Conservation (phyloP, 2,888 invertebrate genomes). For the Eledona agricola region DNA sequence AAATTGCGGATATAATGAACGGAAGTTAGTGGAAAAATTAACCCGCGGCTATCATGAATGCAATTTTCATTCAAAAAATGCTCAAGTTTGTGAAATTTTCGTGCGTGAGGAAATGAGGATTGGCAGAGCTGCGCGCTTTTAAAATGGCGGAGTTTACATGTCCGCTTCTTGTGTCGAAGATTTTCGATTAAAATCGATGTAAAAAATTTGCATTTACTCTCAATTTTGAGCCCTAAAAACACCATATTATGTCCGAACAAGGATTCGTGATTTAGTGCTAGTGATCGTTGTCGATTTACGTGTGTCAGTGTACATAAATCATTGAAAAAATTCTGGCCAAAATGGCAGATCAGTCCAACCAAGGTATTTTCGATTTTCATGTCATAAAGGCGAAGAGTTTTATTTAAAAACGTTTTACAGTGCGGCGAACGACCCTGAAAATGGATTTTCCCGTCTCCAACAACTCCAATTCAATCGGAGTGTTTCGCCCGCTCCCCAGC, state of each 20-base stretch:
- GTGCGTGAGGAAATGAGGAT: slow-evolving; percentile 18
- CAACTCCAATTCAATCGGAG: slow-evolving; percentile 46
- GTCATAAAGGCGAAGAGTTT: not conserved
- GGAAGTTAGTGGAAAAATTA: no score
- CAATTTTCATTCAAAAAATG: slow-evolving; percentile 41
- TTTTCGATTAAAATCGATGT: slow-evolving; percentile 19
- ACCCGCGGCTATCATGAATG: no score
- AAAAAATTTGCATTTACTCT: slow-evolving; percentile 11
- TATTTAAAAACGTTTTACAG: slow-evolving; percentile 7
- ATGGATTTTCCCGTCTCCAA: slow-evolving; percentile 51
- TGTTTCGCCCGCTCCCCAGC: slow-evolving; percentile 52
- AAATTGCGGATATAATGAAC: no score
- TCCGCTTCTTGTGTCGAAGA: slow-evolving; percentile 11
- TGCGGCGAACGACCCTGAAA: slow-evolving; percentile 39
- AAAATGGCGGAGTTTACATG: slow-evolving; percentile 20
- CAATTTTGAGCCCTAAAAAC: slow-evolving; percentile 2
- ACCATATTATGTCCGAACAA: slow-evolving; percentile 14
- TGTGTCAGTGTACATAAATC: slow-evolving; percentile 1
- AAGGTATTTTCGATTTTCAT: slow-evolving; percentile 40
- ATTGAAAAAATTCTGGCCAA: slow-evolving; percentile 50
- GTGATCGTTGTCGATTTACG: not conserved
- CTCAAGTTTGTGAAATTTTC: slow-evolving; percentile 44
- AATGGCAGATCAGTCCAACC: slow-evolving; percentile 77
- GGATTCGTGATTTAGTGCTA: slow-evolving; percentile 15
- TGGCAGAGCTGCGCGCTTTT: no score